These are phyloP conservation scores for Malurus splendens DNA, from an alignment of 2,797 vertebrate genomes.

Conservation along the genomic window DNA sequence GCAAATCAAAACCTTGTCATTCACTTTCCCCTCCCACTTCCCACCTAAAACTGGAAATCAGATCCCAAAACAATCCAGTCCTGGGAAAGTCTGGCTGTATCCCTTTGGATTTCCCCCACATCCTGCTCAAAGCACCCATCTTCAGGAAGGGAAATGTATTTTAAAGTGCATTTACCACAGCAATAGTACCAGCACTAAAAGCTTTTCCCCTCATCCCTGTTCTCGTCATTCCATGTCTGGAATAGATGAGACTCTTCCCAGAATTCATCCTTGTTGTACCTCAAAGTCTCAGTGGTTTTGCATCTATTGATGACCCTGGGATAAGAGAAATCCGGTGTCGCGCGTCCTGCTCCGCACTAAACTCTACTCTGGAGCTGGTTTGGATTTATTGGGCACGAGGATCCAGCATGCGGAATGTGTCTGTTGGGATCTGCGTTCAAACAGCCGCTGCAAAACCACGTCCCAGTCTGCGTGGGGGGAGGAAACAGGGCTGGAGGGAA, in stretches of 20 bases:
- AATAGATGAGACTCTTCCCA: background rate
- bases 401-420: slow-evolving; percentile 48
- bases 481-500: background rate
- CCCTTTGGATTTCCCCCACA: slow-evolving; percentile 1
- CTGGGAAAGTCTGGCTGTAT: background rate
- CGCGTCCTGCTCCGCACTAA: slow-evolving; percentile 31
- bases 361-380: slow-evolving; percentile 52
- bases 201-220: slow-evolving; percentile 17
- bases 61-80: background rate
- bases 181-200: slow-evolving; percentile 54
- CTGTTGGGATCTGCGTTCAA: slow-evolving; percentile 36
- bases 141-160: slow-evolving; percentile 16
- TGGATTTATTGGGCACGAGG: slow-evolving; percentile 43
- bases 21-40: background rate
- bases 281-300: slow-evolving; percentile 28
- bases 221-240: background rate
- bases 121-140: slow-evolving; percentile 27
- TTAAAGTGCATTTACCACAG: slow-evolving; percentile 66
- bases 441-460: slow-evolving; percentile 27
- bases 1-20: background rate
- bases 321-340: background rate
- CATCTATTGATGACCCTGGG: slow-evolving; percentile 1
- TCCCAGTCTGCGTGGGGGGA: background rate
- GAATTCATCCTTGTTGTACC: slow-evolving; percentile 29
- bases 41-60: background rate